phyloP scores from a whole-genome alignment of 2,113 vertebrate species.

The Thamnophis sirtalis region DNA sequence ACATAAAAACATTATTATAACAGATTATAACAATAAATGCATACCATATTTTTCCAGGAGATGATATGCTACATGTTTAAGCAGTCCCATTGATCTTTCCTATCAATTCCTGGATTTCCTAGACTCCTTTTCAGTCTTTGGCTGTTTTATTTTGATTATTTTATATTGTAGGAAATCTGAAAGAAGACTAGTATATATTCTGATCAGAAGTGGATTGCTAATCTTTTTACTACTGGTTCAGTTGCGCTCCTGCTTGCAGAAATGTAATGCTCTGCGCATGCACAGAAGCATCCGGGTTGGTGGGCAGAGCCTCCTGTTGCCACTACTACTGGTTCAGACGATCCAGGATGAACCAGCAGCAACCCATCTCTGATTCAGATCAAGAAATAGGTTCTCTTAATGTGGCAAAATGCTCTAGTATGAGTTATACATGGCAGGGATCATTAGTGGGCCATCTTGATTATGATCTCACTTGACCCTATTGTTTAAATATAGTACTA shows the following conservation, averaged over 20 bases:
- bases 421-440: neutral
- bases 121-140: neutral
- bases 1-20: neutral
- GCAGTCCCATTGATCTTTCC: neutral
- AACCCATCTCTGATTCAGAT: neutral
- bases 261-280: too few species aligned
- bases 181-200: neutral
- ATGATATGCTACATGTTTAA: neutral
- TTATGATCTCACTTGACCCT: neutral
- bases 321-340: too few species aligned
- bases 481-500: neutral
- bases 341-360: too few species aligned
- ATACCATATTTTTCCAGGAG: neutral
- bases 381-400: neutral
- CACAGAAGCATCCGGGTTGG: too few species aligned
- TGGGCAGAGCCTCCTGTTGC: too few species aligned
- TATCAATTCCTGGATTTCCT: neutral
- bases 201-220: neutral
- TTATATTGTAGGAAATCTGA: neutral
- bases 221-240: too few species aligned
- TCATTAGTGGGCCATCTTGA: neutral
- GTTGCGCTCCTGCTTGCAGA: too few species aligned
- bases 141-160: neutral
- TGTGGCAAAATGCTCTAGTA: neutral
- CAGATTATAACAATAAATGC: neutral